A percentile compares a stretch with the other conserved stretches of the same genome.
Evolutionary conservation across 2,888 invertebrate species (phyloP).

Genomic region (Dryocosmus kuriphilus): DNA sequence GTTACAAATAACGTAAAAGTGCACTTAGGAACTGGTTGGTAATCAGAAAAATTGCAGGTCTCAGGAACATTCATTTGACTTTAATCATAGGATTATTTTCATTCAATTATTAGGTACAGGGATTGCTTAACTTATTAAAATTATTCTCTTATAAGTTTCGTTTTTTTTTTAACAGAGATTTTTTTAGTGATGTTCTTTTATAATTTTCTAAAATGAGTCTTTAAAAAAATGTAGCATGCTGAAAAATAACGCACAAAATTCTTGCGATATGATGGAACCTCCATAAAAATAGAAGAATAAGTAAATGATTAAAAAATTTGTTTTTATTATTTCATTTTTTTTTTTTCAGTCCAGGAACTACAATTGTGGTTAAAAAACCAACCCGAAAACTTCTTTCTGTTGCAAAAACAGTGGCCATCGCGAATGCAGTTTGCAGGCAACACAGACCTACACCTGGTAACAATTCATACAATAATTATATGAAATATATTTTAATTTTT

Average conservation of each 20-base stretch:
- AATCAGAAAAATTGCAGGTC: neutral
- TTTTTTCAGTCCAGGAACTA: slow-evolving; percentile 6
- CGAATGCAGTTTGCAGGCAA: slow-evolving; percentile 12
- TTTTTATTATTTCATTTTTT: neutral
- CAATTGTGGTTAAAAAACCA: slow-evolving; percentile 12
- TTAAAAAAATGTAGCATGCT: too few species aligned
- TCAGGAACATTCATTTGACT: too few species aligned
- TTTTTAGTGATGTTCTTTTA: neutral
- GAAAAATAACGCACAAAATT: too few species aligned
- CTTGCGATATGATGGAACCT: too few species aligned
- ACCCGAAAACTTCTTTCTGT: slow-evolving; percentile 25
- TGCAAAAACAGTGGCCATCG: slow-evolving; percentile 20
- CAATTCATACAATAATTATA: neutral
- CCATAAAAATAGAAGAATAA: neutral
- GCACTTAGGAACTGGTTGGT: neutral
- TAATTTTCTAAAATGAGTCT: too few species aligned
- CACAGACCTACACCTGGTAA: slow-evolving; percentile 31
- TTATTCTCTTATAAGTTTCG: neutral
- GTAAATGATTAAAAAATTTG: neutral
- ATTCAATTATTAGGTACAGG: neutral
- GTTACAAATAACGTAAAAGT: neutral
- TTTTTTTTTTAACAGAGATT: neutral
- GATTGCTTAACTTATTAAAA: neutral
- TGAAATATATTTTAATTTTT: neutral
- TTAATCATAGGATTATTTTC: slow-evolving; percentile 16